Base-by-base conservation (phyloP, 2,888 invertebrate species). In the Ochropleura leucogaster region DNA sequence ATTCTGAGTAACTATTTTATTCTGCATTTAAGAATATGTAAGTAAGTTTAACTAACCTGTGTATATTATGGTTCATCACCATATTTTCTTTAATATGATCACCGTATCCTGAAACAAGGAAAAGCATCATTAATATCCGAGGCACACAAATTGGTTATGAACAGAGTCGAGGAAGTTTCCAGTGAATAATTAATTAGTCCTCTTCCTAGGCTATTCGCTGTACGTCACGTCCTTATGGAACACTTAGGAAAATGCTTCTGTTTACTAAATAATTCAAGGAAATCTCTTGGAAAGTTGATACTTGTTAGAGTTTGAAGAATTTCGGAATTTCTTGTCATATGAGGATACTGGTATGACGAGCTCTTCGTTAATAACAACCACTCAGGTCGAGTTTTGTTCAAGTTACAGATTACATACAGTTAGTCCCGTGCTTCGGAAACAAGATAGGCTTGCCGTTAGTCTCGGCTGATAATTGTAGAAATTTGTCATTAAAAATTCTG, bases 1-100 rank as follows among this genome's bases (percentile, higher is more conserved):
- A n/a, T n/a, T n/a, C n/a, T n/a, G n/a, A 9, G n/a, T 30, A 30
- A 7, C 30, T 30, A 3, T 30, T 14, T 14, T 20, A 20, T 60
- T 42, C 42, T 59, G 40, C 16, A 59, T 40, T 40, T 42, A 60
- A 42, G 8, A 60, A 7, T 14, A 44, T n/a, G 16, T 9, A 42
- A 20, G 3, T 16, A 18, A 42, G 3, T 18, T 10, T 2, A 18
- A 92, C 93, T 73, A 82, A 96, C 96, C 96, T 96, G 90, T 96
- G 95, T 83, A 96, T 85, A 84, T 96, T 96, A 87, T 95, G 95
- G 90, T 92, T 96, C 94, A 96, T 94, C 90, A 96, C 96, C 96
- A 96, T 96, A 87, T 94, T 96, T 85, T 96, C 96, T 93, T 96
- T 96, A 92, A 92, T 90, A 79, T 94, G 94, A 76, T 92, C 92